Conservation (phyloP, 2,113 vertebrate genomes). For the Acanthochromis polyacanthus region DNA sequence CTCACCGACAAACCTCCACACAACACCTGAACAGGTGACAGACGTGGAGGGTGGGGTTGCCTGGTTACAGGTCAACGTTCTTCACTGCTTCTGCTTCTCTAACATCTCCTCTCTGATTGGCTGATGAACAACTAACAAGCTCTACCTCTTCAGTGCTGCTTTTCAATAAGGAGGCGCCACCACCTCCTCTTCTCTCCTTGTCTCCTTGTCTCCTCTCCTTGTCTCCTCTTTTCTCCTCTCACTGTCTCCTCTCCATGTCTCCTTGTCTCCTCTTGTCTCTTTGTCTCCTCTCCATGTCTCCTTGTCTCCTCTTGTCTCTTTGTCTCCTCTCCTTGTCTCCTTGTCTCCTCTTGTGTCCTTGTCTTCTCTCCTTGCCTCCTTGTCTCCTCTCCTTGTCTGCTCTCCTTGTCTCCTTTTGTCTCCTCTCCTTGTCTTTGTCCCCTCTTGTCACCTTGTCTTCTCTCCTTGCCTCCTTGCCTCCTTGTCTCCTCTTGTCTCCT, state of each 20-base stretch:
- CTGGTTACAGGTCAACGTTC: slow-evolving; percentile 6
- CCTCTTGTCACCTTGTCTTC: too few relatives aligned
- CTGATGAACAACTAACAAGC: slow-evolving; percentile 53
- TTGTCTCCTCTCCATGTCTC: background rate
- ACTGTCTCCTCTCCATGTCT: background rate
- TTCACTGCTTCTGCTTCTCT: slow-evolving; percentile 16
- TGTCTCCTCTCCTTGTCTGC: slow-evolving; percentile 81
- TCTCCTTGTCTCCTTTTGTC: background rate
- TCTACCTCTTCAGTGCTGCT: slow-evolving; percentile 34
- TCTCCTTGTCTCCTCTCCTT: background rate
- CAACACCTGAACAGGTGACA: too few relatives aligned
- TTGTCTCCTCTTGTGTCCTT: background rate
- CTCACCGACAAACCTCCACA: background rate
- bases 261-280: too few relatives aligned
- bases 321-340: background rate
- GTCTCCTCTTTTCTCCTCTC: too few relatives aligned
- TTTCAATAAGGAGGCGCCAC: slow-evolving; percentile 9
- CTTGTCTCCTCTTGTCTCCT: too few relatives aligned
- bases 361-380: background rate
- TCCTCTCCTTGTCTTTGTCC: background rate
- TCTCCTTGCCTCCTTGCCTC: background rate
- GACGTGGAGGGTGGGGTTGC: background rate
- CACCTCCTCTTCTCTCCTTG: background rate
- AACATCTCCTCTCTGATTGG: slow-evolving; percentile 50
- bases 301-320: too few relatives aligned